phyloP scores from a whole-genome alignment of 2,888 invertebrate species.

The Icerya purchasi region DNA sequence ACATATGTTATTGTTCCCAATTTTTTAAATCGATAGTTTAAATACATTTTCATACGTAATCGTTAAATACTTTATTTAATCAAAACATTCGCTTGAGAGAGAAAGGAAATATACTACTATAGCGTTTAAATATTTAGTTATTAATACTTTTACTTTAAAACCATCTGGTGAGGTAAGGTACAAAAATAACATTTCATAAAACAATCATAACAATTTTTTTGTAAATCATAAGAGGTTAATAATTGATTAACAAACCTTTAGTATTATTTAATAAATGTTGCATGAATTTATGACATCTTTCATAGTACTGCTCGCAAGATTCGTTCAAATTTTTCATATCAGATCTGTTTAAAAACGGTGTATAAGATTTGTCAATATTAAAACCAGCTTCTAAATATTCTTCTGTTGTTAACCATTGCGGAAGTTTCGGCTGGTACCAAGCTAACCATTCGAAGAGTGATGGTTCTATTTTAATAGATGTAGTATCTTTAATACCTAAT shows the following conservation, averaged over 20 bases:
- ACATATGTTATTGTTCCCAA: no score
- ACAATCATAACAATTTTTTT: no score
- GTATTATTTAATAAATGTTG: constrained; percentile 16
- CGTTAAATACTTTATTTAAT: no score
- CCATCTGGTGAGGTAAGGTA: no score
- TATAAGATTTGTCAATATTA: constrained; percentile 49
- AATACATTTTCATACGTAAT: no score
- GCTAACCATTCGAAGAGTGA: constrained; percentile 82
- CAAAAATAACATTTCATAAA: no score
- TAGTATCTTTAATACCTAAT: constrained; percentile 31
- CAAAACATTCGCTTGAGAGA: no score
- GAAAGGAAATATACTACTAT: no score
- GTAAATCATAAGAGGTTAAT: no score
- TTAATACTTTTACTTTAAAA: no score
- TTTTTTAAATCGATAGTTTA: no score
- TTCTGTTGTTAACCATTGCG: constrained; percentile 50
- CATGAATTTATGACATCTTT: constrained; percentile 36
- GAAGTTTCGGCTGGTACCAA: constrained; percentile 63
- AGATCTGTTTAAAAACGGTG: constrained; percentile 33
- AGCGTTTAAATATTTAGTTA: no score
- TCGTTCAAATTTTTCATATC: constrained; percentile 35
- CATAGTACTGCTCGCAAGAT: constrained; percentile 43
- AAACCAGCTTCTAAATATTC: constrained; percentile 53
- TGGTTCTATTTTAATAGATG: constrained; percentile 61
- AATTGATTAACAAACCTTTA: constrained; percentile 25